A percentile compares a stretch with the other conserved stretches of the same genome.
phyloP scores from a whole-genome alignment of 2,888 invertebrate species.

The Caenorhabditis drosophilae region DNA sequence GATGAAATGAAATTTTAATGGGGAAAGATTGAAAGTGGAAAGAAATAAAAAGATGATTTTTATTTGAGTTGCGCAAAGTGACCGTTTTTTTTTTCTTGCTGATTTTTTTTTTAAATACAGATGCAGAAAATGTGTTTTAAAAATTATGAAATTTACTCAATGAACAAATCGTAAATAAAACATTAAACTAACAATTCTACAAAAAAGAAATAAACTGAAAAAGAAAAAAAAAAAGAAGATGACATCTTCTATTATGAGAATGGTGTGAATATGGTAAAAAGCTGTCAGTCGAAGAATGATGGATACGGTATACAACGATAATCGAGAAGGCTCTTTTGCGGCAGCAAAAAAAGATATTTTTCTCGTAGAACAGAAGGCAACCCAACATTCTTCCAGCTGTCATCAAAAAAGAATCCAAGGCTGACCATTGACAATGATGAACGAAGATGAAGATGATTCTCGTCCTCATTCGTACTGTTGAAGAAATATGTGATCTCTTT shows the following conservation, averaged over 20 bases:
- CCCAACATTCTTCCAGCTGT: slow-evolving; percentile 42
- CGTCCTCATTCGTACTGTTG: no score
- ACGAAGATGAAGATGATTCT: no score
- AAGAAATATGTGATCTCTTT: no score
- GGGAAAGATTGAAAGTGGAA: no score
- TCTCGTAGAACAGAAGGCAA: slow-evolving; percentile 25
- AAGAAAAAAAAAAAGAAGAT: slow-evolving; percentile 13
- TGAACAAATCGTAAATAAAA: no score
- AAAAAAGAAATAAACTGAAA: no score
- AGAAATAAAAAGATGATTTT: no score
- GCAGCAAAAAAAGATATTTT: slow-evolving; percentile 7
- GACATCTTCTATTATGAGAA: slow-evolving; percentile 6
- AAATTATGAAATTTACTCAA: slow-evolving; percentile 11
- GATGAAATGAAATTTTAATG: no score
- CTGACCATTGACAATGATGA: slow-evolving; percentile 21
- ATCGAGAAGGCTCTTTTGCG: slow-evolving; percentile 31
- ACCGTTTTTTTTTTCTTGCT: no score
- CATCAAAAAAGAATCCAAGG: slow-evolving; percentile 31
- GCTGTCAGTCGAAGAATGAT: slow-evolving; percentile 42
- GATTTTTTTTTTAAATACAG: no score
- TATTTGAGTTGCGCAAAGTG: no score
- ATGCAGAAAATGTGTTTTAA: slow-evolving; percentile 29
- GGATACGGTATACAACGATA: slow-evolving; percentile 40
- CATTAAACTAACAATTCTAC: no score
- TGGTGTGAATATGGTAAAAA: slow-evolving; percentile 19